Percentiles rank a stretch among this genome's conserved stretches.
Evolutionary conservation across 2,888 invertebrate genomes (phyloP).

Genomic region (Alloplasta piceator): DNA sequence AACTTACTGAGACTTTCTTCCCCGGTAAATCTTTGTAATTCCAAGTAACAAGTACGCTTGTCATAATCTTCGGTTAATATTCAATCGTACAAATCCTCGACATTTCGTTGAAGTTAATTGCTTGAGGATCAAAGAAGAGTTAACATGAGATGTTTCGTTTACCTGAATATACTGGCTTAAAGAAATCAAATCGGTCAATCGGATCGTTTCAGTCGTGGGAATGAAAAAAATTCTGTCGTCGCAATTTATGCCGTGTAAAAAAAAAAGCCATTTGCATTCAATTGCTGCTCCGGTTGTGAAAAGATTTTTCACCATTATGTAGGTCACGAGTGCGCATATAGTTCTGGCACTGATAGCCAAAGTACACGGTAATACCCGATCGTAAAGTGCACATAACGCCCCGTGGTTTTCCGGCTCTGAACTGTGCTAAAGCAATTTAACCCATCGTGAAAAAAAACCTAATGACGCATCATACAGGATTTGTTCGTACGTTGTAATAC

Average conservation of each 20-base stretch:
- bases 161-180: too few relatives aligned
- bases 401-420: slow-evolving; percentile 33
- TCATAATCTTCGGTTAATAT: too few relatives aligned
- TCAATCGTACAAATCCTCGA: too few relatives aligned
- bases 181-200: too few relatives aligned
- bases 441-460: slow-evolving; percentile 48
- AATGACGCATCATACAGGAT: slow-evolving; percentile 30
- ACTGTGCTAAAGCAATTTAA: slow-evolving; percentile 28
- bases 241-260: not conserved
- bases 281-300: not conserved
- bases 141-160: too few relatives aligned
- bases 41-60: too few relatives aligned
- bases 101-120: too few relatives aligned
- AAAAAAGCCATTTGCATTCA: slow-evolving; percentile 9
- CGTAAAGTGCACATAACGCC: slow-evolving; percentile 50
- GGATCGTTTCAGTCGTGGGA: too few relatives aligned
- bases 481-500: not conserved
- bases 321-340: slow-evolving; percentile 32
- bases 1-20: too few relatives aligned
- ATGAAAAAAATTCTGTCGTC: slow-evolving; percentile 1
- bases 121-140: too few relatives aligned
- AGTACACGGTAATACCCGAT: slow-evolving; percentile 38
- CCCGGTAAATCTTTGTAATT: too few relatives aligned
- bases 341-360: slow-evolving; percentile 15
- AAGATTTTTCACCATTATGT: slow-evolving; percentile 11